Evolutionary conservation across 1,140 invertebrate species (phyloP).

Genomic region (Nymphalis io): DNA sequence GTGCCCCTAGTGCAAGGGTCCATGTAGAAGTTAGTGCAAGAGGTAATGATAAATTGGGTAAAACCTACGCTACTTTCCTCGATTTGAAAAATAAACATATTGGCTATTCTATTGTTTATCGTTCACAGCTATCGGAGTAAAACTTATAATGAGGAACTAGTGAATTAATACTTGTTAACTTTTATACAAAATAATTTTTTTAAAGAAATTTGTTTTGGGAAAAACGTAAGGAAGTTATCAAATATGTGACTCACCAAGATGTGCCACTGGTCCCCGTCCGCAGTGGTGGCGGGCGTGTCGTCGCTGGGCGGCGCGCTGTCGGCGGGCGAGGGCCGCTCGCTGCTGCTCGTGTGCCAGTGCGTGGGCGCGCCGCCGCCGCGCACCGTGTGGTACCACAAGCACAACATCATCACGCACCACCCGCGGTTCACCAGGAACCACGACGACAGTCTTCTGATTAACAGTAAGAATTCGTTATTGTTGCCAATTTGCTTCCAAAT

Average conservation of each 20-base stretch:
- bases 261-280: too few species aligned
- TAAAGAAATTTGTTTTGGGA: too few species aligned
- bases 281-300: slow-evolving; percentile 75
- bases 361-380: slow-evolving; percentile 83
- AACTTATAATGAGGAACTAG: too few species aligned
- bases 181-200: too few species aligned
- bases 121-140: too few species aligned
- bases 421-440: slow-evolving; percentile 83
- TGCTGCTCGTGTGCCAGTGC: slow-evolving; percentile 82
- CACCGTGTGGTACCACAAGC: slow-evolving; percentile 84
- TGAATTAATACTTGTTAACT: too few species aligned
- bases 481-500: not conserved
- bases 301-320: slow-evolving; percentile 68
- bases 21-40: slow-evolving; percentile 62
- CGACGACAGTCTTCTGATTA: slow-evolving; percentile 83
- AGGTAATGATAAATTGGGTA: slow-evolving; percentile 44
- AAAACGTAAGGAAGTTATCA: too few species aligned
- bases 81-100: too few species aligned
- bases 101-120: too few species aligned
- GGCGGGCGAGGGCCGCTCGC: slow-evolving; percentile 65
- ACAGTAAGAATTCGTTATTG: slow-evolving; percentile 73
- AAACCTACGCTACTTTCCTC: too few species aligned
- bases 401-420: slow-evolving; percentile 83
- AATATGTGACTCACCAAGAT: too few species aligned
- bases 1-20: slow-evolving; percentile 74